These are phyloP conservation scores for Neoscelio sp. DNA, from an alignment of 2,888 invertebrate species.

Conservation along the genomic window DNA sequence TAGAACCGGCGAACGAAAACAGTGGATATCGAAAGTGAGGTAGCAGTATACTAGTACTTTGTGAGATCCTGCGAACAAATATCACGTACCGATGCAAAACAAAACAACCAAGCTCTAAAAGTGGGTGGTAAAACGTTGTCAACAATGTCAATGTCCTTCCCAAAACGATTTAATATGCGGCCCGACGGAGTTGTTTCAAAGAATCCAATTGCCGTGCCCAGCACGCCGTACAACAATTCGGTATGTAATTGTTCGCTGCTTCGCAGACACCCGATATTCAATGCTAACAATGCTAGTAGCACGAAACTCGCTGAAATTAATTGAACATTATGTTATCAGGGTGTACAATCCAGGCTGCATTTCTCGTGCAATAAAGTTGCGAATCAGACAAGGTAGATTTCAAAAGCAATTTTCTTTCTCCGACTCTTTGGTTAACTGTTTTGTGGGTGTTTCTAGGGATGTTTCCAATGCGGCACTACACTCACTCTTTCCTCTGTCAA, in stretches of 20 bases:
- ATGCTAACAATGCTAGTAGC: conserved; percentile 77
- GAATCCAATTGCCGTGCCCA: conserved; percentile 89
- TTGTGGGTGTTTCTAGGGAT: no score
- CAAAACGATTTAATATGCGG: conserved; percentile 91
- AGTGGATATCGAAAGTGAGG: conserved; percentile 24
- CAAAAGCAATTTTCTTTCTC: no score
- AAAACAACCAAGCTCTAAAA: conserved; percentile 87
- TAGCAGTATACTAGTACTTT: conserved; percentile 38
- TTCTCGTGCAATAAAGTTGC: conserved; percentile 6
- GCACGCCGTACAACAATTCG: conserved; percentile 86
- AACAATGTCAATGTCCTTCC: conserved; percentile 89
- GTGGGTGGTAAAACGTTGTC: conserved; percentile 90
- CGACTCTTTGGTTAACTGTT: no score
- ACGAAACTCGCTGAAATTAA: conserved; percentile 81
- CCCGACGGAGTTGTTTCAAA: conserved; percentile 93
- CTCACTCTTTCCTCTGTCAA: no score
- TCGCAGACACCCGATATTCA: conserved; percentile 80
- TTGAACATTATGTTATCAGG: conserved; percentile 40
- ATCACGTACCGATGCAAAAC: conserved; percentile 81
- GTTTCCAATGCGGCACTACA: no score
- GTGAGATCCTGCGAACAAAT: conserved; percentile 69
- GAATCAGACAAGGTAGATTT: conserved; percentile 2
- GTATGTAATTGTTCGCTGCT: conserved; percentile 86
- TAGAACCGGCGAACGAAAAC: conserved; percentile 25
- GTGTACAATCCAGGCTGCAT: conserved; percentile 2